Conservation (phyloP, 2,888 invertebrate species). For the Lasioglossum oenotherae region DNA sequence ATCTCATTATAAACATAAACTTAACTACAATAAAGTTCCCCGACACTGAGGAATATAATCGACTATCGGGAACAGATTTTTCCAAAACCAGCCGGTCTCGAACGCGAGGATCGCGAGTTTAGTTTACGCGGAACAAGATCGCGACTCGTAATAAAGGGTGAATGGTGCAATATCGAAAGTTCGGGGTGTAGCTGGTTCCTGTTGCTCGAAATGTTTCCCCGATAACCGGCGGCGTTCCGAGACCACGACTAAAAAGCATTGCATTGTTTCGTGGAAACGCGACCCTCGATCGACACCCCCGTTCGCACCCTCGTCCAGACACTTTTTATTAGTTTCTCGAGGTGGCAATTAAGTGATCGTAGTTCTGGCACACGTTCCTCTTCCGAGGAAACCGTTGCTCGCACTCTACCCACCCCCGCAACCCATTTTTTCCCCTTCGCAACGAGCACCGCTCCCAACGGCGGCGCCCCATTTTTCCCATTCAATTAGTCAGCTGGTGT, state of each 20-base stretch:
- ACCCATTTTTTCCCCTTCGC: neutral
- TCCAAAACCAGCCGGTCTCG: neutral
- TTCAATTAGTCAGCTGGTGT: constrained; percentile 52
- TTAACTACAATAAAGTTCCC: too few species aligned
- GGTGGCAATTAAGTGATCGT: constrained; percentile 75
- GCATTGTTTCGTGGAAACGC: constrained; percentile 60
- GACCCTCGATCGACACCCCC: constrained; percentile 43
- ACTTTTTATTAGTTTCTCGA: constrained; percentile 80
- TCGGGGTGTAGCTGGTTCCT: constrained; percentile 44
- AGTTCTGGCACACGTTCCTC: constrained; percentile 64
- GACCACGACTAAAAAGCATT: constrained; percentile 58
- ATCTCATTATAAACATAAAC: too few species aligned
- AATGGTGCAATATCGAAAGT: constrained; percentile 66
- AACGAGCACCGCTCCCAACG: neutral
- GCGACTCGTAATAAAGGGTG: constrained; percentile 71
- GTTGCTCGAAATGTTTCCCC: constrained; percentile 53
- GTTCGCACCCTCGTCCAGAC: constrained; percentile 46
- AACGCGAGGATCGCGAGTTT: constrained; percentile 16
- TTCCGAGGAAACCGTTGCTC: constrained; percentile 33
- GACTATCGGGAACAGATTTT: neutral
- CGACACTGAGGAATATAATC: neutral
- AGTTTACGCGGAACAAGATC: constrained; percentile 41
- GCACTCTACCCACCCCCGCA: neutral
- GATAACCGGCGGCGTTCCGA: constrained; percentile 49
- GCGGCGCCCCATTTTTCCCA: constrained; percentile 9